These are phyloP conservation scores for Sarcophaga caerulescens DNA, from an alignment of 2,888 invertebrate genomes.

Conservation along the genomic window DNA sequence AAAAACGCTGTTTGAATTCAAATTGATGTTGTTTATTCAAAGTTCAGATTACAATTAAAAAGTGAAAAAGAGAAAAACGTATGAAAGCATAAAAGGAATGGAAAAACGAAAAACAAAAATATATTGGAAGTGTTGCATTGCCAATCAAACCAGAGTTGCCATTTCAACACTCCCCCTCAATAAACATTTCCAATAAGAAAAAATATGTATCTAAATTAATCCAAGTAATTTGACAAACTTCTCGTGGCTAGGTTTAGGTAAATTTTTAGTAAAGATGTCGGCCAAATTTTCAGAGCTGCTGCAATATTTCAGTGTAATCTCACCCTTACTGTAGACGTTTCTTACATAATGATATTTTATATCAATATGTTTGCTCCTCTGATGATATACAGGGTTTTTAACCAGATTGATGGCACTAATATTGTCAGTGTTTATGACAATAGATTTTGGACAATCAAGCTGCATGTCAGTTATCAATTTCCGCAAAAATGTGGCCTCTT, in stretches of 20 bases:
- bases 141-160: too few relatives aligned
- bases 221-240: conserved; percentile 10
- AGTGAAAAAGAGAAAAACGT: too few relatives aligned
- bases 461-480: conserved; percentile 19
- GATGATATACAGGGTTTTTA: not conserved
- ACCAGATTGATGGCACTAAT: conserved; percentile 48
- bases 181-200: too few relatives aligned
- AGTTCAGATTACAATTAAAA: too few relatives aligned
- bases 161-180: too few relatives aligned
- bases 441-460: conserved; percentile 8
- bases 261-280: conserved; percentile 5
- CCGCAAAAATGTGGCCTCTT: conserved; percentile 51
- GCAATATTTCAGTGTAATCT: conserved; percentile 17
- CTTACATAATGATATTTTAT: not conserved
- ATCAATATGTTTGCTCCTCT: too few relatives aligned
- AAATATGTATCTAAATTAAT: not conserved
- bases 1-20: too few relatives aligned
- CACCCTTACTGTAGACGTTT: conserved; percentile 14
- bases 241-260: conserved; percentile 17
- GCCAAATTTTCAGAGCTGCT: conserved; percentile 23
- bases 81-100: too few relatives aligned
- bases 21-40: too few relatives aligned
- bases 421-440: conserved; percentile 28
- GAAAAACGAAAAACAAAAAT: too few relatives aligned
- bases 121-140: too few relatives aligned